Percentiles rank a stretch among this genome's conserved stretches.
phyloP scores from a whole-genome alignment of 2,797 vertebrate species.

The Parambassis ranga region DNA sequence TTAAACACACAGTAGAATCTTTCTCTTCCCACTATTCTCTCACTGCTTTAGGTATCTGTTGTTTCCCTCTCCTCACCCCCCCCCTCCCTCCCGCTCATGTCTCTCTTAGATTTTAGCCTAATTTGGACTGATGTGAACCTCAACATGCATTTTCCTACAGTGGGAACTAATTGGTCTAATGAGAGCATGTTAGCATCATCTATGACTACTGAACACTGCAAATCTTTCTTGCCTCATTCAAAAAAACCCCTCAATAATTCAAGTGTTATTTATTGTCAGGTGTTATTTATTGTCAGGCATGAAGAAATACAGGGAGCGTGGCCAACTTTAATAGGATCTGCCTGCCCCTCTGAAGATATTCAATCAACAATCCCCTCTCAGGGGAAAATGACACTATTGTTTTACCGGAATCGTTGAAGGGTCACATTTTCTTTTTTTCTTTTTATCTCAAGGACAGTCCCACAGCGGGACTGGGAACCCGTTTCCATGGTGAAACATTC shows the following conservation, averaged over 20 bases:
- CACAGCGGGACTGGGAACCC: not conserved
- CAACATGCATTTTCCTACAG: not conserved
- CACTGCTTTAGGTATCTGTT: not conserved
- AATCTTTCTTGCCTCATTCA: not conserved
- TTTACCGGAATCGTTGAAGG: not conserved
- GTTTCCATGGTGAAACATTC: constrained; percentile 47
- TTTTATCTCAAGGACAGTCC: not conserved
- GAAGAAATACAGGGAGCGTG: not conserved
- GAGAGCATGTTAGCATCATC: not conserved
- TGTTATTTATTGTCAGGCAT: not conserved
- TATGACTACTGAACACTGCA: not conserved
- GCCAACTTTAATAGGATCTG: not conserved
- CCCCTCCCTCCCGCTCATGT: not conserved
- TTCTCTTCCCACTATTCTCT: not conserved
- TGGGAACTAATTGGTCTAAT: constrained; percentile 18
- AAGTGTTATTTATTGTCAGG: too few relatives aligned
- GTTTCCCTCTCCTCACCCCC: not conserved
- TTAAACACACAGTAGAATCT: not conserved
- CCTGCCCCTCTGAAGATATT: not conserved
- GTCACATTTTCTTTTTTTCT: not conserved
- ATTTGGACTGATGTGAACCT: not conserved
- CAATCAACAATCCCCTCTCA: not conserved
- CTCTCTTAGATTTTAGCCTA: not conserved
- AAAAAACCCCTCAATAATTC: too few relatives aligned
- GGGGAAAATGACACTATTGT: not conserved